These are phyloP conservation scores for Bombus consobrinus DNA, from an alignment of 1,140 invertebrate genomes.

Conservation along the genomic window DNA sequence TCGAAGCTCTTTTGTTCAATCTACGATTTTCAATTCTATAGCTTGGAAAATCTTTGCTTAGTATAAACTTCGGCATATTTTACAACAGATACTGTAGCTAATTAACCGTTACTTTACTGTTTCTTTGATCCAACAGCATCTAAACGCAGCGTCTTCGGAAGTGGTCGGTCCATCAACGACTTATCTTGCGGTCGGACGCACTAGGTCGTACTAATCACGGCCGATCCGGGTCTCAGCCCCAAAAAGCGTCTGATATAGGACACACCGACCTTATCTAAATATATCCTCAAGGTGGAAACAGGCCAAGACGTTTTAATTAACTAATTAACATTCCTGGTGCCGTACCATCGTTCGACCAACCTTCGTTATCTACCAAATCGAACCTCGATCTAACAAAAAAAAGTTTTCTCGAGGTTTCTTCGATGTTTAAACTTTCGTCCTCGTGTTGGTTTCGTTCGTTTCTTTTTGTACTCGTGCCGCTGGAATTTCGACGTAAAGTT, in stretches of 20 bases:
- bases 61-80: neutral
- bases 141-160: constrained; percentile 35
- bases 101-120: neutral
- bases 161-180: constrained; percentile 44
- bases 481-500: constrained; percentile 2
- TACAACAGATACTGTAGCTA: neutral
- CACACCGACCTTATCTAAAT: constrained; percentile 63
- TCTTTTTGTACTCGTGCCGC: neutral
- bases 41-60: too few relatives aligned
- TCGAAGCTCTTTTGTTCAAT: too few relatives aligned
- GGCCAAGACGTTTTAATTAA: constrained; percentile 68
- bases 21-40: too few relatives aligned
- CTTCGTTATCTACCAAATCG: constrained; percentile 26
- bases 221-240: constrained; percentile 1
- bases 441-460: neutral
- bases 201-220: constrained; percentile 38
- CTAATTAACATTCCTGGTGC: constrained; percentile 62
- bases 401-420: neutral
- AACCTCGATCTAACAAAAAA: constrained; percentile 7
- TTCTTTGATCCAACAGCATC: neutral
- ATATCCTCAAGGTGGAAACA: constrained; percentile 62
- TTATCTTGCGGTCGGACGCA: constrained; percentile 52
- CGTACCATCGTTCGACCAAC: constrained; percentile 26
- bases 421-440: neutral
- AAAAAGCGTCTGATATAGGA: constrained; percentile 49